Base-by-base conservation (phyloP, 1,140 invertebrate genomes). In the Dendroctonus ponderosae region DNA sequence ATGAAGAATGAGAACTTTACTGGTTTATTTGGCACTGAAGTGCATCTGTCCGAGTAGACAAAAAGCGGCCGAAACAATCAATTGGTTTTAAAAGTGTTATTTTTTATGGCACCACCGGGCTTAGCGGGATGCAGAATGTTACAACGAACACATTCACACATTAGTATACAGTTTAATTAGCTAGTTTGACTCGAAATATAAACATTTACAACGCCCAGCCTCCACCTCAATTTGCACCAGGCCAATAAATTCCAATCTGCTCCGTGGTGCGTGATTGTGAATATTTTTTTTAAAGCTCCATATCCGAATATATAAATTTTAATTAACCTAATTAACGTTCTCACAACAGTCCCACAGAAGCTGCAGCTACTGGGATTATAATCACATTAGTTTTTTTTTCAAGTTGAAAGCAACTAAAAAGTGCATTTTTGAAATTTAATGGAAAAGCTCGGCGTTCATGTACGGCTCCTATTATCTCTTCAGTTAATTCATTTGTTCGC, bases 291-390 rank as follows among this genome's bases (percentile, higher is more conserved):
- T 12, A 52, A 52, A 15, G 37, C 37, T 52, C 6, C 50, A 52
- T 15, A 52, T 14, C 9, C n/a, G 37, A 52, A 52, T 26, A 5
- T 52, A 52, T 52, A 52, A 52, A 52, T 52, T 52, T 37, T 15
- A 52, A 52, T 52, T 52, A 15, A 26, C n/a, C 26, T 14, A 52
- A 52, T 52, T 52, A 52, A 52, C 12, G 5, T 52, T 52, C 8
- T 26, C 8, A 9, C 26, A 46, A 46, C 43, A 46, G 8, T 9
- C 43, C 43, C 12, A 9, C n/a, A 52, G 37, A 26, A 15, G 37
- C 12, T 37, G 26, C 5, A 26, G 26, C n/a, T 14, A 26, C 50
- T 4, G 12, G 50, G 50, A 52, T 52, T 52, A 52, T 26, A 52
- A 9, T 26, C n/a, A 12, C 26, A 12, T 52, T 52, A 52, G 26